Base-by-base conservation (phyloP, 2,797 vertebrate genomes). In the Synaphobranchus kaupii region DNA sequence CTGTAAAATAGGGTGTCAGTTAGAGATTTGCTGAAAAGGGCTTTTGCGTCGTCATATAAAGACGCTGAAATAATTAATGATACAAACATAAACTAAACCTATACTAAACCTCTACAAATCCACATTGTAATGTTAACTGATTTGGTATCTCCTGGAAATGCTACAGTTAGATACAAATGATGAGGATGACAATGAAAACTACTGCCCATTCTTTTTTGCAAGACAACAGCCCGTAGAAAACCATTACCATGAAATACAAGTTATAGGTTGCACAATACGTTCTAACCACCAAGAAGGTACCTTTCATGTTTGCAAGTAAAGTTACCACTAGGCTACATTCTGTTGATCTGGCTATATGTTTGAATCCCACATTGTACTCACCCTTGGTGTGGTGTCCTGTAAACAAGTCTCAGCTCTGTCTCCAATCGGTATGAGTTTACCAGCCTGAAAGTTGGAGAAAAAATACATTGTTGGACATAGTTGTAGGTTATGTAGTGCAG, bases 361-460 rank as follows among this genome's bases (percentile, higher is more conserved):
- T 28, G 28, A 71, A 71, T 71, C 66, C 7, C 10, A 6, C 34
- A 78, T 20, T 47, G 85, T 31, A 90, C 96, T 95, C 89, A 98
- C 97, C 94, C 89, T 92, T 48, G 93, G 88, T 15, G 92, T 86
- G 54, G 90, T 88, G 88, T 98, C 96, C 76, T 93, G 89, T 44
- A 98, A 92, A 87, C 96, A 98, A 63, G 7, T 73, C 20, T 91
- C 89, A 25, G 90, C 93, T 0, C 90, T 91, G 73, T 95, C 89
- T 66, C 95, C 95, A 28, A 22, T 0, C 0, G 95, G 95, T 84
- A 85, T 44, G 56, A 88, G 22, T 92, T 96, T 97, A 31, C 97
- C 97, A 47, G 97, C 97, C 97, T 98, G 83, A 15, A 71, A 80
- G 88, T 56, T 54, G 71, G 47, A 58, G 39, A 76, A 12, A 88